Conservation (phyloP, 2,113 vertebrate species). For the Tragelaphus scriptus region DNA sequence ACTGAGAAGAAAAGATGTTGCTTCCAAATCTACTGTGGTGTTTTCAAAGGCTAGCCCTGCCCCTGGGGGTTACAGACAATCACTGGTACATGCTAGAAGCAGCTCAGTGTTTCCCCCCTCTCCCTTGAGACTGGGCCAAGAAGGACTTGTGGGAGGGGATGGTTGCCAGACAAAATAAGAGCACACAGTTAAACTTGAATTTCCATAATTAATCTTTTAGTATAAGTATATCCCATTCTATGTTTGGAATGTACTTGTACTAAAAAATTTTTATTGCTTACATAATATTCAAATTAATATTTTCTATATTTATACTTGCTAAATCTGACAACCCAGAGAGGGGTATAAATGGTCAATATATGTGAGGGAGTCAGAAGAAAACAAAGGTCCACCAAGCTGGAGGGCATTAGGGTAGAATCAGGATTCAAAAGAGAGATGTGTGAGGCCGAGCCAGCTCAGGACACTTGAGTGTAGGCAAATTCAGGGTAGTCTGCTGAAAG, state of each 20-base stretch:
- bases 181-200: neutral
- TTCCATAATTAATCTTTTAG: neutral
- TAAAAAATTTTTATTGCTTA: neutral
- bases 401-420: neutral
- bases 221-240: neutral
- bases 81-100: neutral
- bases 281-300: neutral
- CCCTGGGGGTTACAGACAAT: neutral
- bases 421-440: neutral
- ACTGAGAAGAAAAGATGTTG: neutral
- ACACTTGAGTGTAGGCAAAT: neutral
- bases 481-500: neutral
- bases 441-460: neutral
- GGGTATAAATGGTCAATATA: too few relatives aligned
- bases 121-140: neutral
- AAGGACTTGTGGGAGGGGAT: neutral
- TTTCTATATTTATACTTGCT: neutral
- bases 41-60: neutral
- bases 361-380: neutral
- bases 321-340: neutral
- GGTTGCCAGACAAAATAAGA: neutral
- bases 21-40: too few relatives aligned
- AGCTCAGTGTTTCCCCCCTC: rapidly evolving
- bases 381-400: neutral
- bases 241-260: neutral